Conservation (phyloP, 2,113 vertebrate genomes). For the Psephotus haematonotus region DNA sequence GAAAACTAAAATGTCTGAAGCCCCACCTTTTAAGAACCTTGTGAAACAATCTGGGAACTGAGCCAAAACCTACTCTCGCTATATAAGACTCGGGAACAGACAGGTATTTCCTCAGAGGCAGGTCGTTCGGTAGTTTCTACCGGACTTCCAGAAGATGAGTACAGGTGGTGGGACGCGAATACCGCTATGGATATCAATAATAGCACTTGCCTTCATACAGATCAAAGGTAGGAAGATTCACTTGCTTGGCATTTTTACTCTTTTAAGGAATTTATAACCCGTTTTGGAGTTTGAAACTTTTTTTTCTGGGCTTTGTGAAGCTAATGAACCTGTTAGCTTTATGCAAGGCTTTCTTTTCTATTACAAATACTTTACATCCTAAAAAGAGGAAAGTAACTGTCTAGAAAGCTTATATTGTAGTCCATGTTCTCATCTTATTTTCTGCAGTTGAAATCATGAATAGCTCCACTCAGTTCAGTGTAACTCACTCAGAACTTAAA, state of each 20-base stretch:
- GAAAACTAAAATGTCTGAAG: constrained; percentile 53
- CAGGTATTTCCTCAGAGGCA: constrained; percentile 57
- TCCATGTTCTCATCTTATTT: not conserved
- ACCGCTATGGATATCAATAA: constrained; percentile 70
- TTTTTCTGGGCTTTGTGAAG: not conserved
- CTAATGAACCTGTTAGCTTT: not conserved
- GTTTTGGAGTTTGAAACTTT: not conserved
- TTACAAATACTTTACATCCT: not conserved
- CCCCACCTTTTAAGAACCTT: constrained; percentile 62
- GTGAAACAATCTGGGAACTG: constrained; percentile 58
- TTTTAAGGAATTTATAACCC: constrained; percentile 22
- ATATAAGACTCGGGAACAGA: constrained; percentile 68
- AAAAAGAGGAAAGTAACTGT: not conserved
- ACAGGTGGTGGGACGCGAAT: constrained; percentile 37
- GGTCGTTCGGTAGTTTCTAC: constrained; percentile 26
- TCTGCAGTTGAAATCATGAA: not conserved
- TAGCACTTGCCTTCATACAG: constrained; percentile 46
- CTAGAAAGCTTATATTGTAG: not conserved
- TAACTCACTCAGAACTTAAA: not conserved
- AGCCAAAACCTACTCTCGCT: constrained; percentile 68
- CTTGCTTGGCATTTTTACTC: not conserved
- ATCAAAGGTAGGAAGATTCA: constrained; percentile 66
- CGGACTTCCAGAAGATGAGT: constrained; percentile 63
- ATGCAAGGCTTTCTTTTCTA: not conserved
- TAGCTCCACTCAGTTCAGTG: not conserved